Conservation (phyloP, 1,140 invertebrate genomes). For the Lethocerus indicus region DNA sequence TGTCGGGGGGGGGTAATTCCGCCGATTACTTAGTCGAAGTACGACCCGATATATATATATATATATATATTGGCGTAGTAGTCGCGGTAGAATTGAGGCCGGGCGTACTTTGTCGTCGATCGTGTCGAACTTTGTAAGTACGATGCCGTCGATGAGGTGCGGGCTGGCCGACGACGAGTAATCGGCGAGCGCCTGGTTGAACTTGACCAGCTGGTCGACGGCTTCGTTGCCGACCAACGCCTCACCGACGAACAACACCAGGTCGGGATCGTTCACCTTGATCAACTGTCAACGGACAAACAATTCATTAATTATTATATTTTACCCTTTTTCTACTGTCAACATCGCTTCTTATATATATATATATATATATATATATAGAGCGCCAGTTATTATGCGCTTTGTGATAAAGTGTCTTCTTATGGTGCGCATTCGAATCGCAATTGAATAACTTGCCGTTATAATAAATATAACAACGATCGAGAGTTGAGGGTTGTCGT, state of each 20-base stretch:
- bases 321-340: background rate
- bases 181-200: slow-evolving; percentile 91
- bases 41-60: too few relatives aligned
- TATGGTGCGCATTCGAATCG: too few relatives aligned
- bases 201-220: slow-evolving; percentile 96
- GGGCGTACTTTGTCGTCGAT: slow-evolving; percentile 92
- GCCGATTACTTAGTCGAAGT: too few relatives aligned
- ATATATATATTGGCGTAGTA: too few relatives aligned
- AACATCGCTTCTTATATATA: background rate
- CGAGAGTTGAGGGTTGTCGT: too few relatives aligned
- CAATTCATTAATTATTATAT: background rate
- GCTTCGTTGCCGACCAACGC: slow-evolving; percentile 99
- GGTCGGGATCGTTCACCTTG: slow-evolving; percentile 81
- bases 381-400: too few relatives aligned
- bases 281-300: slow-evolving; percentile 39
- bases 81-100: too few relatives aligned
- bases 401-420: too few relatives aligned
- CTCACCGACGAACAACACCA: slow-evolving; percentile 97
- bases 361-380: background rate
- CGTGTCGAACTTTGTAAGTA: slow-evolving; percentile 97
- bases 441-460: too few relatives aligned
- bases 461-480: too few relatives aligned
- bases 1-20: too few relatives aligned
- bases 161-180: slow-evolving; percentile 66
- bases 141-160: slow-evolving; percentile 92